These are phyloP conservation scores for Aleiodes alternator DNA, from an alignment of 2,888 invertebrate species.

Conservation along the genomic window DNA sequence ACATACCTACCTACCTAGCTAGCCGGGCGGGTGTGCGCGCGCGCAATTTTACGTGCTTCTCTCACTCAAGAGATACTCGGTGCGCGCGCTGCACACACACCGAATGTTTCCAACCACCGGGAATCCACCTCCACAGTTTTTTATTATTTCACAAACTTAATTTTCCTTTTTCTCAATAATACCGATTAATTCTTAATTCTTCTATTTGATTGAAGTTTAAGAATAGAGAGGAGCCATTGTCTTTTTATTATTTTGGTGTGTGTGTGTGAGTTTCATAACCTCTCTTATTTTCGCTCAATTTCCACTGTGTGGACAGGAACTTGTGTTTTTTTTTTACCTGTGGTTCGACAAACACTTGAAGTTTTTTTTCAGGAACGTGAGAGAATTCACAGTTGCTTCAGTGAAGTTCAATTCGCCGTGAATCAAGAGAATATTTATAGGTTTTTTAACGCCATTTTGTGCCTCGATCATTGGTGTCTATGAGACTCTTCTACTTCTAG, in stretches of 20 bases:
- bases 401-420: too few species aligned
- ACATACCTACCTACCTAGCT: constrained; percentile 74
- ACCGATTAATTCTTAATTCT: background rate
- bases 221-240: background rate
- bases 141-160: background rate
- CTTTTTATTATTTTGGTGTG: background rate
- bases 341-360: background rate
- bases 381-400: background rate
- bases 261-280: background rate
- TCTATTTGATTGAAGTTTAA: background rate
- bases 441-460: too few species aligned
- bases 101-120: constrained; percentile 13
- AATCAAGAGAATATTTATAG: too few species aligned
- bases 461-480: too few species aligned
- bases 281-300: background rate
- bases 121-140: background rate
- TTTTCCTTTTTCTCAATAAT: background rate
- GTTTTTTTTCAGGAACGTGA: background rate
- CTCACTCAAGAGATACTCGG: constrained; percentile 49
- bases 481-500: too few species aligned
- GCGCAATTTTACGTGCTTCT: constrained; percentile 41
- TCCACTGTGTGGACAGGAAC: background rate
- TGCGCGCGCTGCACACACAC: constrained; percentile 46
- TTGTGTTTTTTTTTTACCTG: background rate
- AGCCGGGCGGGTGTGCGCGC: constrained; percentile 52